These are phyloP conservation scores for Idaea aversata DNA, from an alignment of 2,888 invertebrate genomes.

Conservation along the genomic window DNA sequence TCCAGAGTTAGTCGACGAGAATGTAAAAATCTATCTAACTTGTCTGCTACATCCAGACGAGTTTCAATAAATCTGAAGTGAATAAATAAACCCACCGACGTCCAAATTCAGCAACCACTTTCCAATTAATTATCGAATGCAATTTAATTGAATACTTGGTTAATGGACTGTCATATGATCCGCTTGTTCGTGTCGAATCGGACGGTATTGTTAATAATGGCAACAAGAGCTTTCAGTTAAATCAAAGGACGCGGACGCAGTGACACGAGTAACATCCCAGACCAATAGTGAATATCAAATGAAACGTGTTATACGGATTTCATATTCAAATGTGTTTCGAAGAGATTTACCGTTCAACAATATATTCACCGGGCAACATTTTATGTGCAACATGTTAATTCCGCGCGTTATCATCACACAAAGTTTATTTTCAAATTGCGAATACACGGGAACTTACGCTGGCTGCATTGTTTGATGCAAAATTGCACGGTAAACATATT, in stretches of 20 bases:
- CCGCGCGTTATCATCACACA: too few species aligned
- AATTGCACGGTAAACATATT: background rate
- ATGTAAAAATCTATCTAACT: too few species aligned
- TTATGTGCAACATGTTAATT: background rate
- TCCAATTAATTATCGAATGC: background rate
- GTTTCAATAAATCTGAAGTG: too few species aligned
- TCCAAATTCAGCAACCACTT: too few species aligned
- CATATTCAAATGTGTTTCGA: background rate
- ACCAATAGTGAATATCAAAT: background rate
- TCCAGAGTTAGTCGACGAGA: too few species aligned
- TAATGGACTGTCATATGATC: too few species aligned
- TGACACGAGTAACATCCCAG: background rate
- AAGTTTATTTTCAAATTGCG: background rate
- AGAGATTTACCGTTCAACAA: background rate
- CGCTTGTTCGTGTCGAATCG: too few species aligned
- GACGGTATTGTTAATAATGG: background rate
- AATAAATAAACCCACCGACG: too few species aligned
- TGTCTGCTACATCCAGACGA: too few species aligned
- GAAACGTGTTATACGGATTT: background rate
- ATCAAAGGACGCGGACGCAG: background rate
- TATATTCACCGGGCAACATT: background rate
- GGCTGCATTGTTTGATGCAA: background rate
- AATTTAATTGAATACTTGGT: background rate
- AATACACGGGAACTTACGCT: background rate
- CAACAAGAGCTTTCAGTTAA: background rate